phyloP scores from a whole-genome alignment of 2,888 invertebrate species.

The Fabriciana adippe region DNA sequence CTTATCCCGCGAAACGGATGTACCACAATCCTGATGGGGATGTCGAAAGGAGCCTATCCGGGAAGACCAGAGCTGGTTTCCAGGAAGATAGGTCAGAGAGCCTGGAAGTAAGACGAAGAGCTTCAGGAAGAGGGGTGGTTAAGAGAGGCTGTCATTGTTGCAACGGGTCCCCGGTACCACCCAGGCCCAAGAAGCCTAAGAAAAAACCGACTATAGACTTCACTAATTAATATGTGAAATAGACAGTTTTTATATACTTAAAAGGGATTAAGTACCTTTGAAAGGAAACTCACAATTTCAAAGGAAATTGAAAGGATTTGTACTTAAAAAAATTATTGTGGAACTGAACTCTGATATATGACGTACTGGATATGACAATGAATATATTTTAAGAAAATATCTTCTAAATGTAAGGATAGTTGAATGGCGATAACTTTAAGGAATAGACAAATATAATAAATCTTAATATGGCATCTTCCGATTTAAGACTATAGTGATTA shows the following conservation, averaged over 20 bases:
- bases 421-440: background rate
- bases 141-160: slow-evolving; percentile 85
- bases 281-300: too few relatives aligned
- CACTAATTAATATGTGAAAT: slow-evolving; percentile 21
- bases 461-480: slow-evolving; percentile 16
- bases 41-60: slow-evolving; percentile 69
- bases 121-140: slow-evolving; percentile 79
- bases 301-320: too few relatives aligned
- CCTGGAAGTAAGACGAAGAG: slow-evolving; percentile 59
- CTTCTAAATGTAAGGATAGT: slow-evolving; percentile 1
- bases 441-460: slow-evolving; percentile 12
- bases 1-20: slow-evolving; percentile 64
- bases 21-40: slow-evolving; percentile 53
- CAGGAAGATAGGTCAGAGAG: slow-evolving; percentile 50
- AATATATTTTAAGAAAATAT: slow-evolving; percentile 10
- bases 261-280: too few relatives aligned
- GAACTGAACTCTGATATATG: background rate
- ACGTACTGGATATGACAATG: slow-evolving; percentile 1
- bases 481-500: slow-evolving; percentile 36
- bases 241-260: background rate
- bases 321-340: background rate
- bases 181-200: slow-evolving; percentile 71
- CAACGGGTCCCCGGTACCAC: slow-evolving; percentile 80
- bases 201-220: slow-evolving; percentile 62
- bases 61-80: slow-evolving; percentile 60